Percentiles rank a stretch among this genome's conserved stretches.
These are phyloP conservation scores for Tragelaphus strepsiceros DNA, from an alignment of 2,113 vertebrate species.

Conservation along the genomic window DNA sequence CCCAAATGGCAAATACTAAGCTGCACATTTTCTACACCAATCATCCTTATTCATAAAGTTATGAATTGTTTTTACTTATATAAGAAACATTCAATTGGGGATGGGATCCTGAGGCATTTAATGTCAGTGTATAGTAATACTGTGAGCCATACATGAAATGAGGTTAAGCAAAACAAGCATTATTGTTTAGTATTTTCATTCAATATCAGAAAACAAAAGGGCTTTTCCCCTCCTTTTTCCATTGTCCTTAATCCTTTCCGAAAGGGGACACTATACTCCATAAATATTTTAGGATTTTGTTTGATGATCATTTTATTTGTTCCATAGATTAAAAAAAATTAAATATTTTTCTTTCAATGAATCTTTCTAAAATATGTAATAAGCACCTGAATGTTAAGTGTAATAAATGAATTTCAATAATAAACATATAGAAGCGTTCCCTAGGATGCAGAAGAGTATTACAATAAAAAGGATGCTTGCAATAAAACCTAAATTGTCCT, in stretches of 20 bases:
- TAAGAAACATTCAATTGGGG: neutral
- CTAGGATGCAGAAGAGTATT: neutral
- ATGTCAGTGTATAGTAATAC: neutral
- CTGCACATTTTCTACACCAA: neutral
- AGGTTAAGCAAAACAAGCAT: neutral
- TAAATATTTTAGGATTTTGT: neutral
- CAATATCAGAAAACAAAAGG: neutral
- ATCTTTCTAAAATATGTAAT: neutral
- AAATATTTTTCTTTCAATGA: neutral
- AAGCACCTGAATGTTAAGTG: neutral
- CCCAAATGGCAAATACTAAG: neutral
- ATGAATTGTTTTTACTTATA: neutral
- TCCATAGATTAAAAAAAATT: neutral
- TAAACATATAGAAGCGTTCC: neutral
- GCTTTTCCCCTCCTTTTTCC: neutral
- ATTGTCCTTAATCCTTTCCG: neutral
- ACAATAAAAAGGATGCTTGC: neutral
- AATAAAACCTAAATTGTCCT: neutral
- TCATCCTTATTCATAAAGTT: neutral
- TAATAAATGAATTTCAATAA: neutral
- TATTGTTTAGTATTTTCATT: neutral
- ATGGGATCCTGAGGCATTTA: neutral
- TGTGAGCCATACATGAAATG: neutral
- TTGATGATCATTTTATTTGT: neutral
- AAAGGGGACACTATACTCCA: neutral